Base-by-base conservation (phyloP, 1,140 invertebrate genomes). In the Chymomyza costata region DNA sequence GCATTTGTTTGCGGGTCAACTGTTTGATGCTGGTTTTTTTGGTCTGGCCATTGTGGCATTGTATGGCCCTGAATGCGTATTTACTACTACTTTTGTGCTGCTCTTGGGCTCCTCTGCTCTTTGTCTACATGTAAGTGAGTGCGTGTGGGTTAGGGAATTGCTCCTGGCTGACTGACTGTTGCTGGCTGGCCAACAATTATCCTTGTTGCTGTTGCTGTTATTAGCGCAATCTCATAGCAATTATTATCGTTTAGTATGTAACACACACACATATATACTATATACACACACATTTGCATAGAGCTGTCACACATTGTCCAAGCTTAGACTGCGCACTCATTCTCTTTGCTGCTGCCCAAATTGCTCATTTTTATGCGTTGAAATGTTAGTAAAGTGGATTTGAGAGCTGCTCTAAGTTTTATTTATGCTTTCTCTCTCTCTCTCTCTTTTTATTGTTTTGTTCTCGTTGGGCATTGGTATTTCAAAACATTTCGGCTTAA, bases 211-310 rank as follows among this genome's bases (percentile, higher is more conserved):
- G 57, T 54, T 69, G 65, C 65, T 57, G 48, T 78, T 78, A 76
- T 78, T 69, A 78, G 62, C 71, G 58, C 55, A 38, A 71, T 78
- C 80, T 58, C 48, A 48, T 35, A 46, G 39, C 71, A 78, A 60
- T 78, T 78, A 71, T 76, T 66, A 70, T 52, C 65, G 51, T 57
- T 60, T 56, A 28, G 16, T 38, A 52, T 47, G 48, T 49, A 28
- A 28, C 37, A 25, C 15, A 43, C 19, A 15, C 37, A 32, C 45
- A 28, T 44, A 39, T 7, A 10, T 41, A 37, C 19, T 16, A 19
- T 10, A 32, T 19, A 48, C 14, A 31, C 31, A 21, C 44, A 37
- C 41, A 47, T 30, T 17, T 14, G 16, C 21, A 30, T n/a, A n/a
- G n/a, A n/a, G n/a, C n/a, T 6, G 25, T 28, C 25, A 28, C 5